Conservation (phyloP, 1,140 invertebrate species). For the Luehdorfia chinensis region DNA sequence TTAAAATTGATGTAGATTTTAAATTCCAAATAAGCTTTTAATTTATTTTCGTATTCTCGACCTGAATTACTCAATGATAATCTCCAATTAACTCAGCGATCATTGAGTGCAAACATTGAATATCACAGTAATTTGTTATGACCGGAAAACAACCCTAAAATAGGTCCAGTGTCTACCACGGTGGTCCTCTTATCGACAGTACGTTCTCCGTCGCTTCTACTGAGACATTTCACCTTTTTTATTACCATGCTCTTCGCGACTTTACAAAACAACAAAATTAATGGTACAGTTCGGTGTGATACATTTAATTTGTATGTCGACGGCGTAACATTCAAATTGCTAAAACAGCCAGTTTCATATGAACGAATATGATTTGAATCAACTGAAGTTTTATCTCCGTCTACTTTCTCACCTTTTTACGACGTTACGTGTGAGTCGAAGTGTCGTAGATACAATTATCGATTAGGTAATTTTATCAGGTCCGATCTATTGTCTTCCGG, state of each 20-base stretch:
- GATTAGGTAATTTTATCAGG: constrained; percentile 72
- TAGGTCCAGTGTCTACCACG: constrained; percentile 47
- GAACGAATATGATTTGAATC: constrained; percentile 21
- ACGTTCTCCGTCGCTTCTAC: constrained; percentile 62
- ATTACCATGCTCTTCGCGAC: constrained; percentile 70
- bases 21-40: no score
- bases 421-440: constrained; percentile 63
- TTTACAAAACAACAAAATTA: constrained; percentile 35
- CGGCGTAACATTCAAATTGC: constrained; percentile 27
- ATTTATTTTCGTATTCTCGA: no score
- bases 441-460: constrained; percentile 75
- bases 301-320: constrained; percentile 20
- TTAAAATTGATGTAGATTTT: no score
- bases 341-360: constrained; percentile 8
- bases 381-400: constrained; percentile 63
- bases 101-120: constrained; percentile 25
- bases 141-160: constrained; percentile 64
- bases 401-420: constrained; percentile 76
- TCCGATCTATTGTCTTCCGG: constrained; percentile 71
- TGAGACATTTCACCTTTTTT: constrained; percentile 76
- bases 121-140: constrained; percentile 34
- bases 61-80: no score
- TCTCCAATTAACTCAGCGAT: no score
- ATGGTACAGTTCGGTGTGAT: constrained; percentile 11
- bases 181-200: constrained; percentile 69